These are phyloP conservation scores for Protaetia brevitarsis DNA, from an alignment of 1,140 invertebrate genomes.

Conservation along the genomic window DNA sequence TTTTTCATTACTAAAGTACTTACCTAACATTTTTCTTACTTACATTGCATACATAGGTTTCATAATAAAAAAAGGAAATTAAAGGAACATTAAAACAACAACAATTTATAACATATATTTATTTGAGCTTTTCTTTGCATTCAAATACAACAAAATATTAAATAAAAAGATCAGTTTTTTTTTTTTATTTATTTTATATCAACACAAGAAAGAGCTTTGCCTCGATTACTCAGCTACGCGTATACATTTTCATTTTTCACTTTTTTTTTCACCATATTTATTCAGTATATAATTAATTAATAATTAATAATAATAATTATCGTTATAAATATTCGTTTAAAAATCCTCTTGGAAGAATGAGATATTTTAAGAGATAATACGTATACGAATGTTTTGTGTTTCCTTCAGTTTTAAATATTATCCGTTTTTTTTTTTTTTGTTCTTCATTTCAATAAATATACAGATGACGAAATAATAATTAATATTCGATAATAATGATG, in stretches of 20 bases:
- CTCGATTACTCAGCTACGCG: conserved; percentile 50
- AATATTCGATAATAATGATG: no score
- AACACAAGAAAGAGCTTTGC: conserved; percentile 49
- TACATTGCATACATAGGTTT: no score
- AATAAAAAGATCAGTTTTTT: conserved; percentile 47
- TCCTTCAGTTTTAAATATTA: conserved; percentile 27
- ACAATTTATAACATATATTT: conserved; percentile 49
- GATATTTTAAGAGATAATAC: conserved; percentile 50
- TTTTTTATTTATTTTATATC: no score
- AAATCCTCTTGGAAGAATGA: conserved; percentile 50
- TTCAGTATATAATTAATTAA: conserved; percentile 49
- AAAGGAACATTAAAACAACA: background rate
- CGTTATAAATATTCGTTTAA: conserved; percentile 49
- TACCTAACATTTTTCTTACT: no score
- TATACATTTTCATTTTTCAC: conserved; percentile 48
- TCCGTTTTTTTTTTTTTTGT: no score
- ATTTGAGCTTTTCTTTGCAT: conserved; percentile 50
- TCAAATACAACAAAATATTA: conserved; percentile 52
- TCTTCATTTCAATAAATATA: no score
- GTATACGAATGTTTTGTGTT: conserved; percentile 48
- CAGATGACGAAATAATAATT: conserved; percentile 18
- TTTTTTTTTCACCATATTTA: no score
- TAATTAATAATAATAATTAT: conserved; percentile 45
- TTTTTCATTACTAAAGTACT: no score
- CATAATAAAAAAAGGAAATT: no score